Percentiles rank a stretch among this genome's conserved stretches.
These are phyloP conservation scores for Suricata suricatta DNA, from an alignment of 2,113 vertebrate species.

Conservation along the genomic window DNA sequence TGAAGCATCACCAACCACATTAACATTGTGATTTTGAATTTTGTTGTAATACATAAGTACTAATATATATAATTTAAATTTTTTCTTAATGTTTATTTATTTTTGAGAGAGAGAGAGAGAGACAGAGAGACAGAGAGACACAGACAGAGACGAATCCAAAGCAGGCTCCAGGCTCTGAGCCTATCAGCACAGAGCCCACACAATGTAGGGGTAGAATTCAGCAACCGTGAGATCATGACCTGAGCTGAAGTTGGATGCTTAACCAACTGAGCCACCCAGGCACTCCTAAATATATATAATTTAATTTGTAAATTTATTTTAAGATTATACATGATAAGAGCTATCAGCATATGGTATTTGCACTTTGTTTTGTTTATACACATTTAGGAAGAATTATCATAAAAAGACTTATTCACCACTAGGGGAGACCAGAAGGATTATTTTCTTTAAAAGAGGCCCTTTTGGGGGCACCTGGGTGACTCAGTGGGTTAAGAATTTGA, in stretches of 20 bases:
- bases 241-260: too few relatives aligned
- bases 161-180: too few relatives aligned
- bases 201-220: too few relatives aligned
- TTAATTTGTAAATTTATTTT: constrained; percentile 6
- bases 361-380: background rate
- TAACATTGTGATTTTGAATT: background rate
- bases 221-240: too few relatives aligned
- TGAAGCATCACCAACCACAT: background rate
- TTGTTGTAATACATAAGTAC: background rate
- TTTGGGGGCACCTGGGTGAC: background rate
- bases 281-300: background rate
- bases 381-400: background rate
- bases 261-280: too few relatives aligned
- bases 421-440: background rate
- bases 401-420: background rate
- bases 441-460: background rate
- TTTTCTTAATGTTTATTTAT: too few relatives aligned
- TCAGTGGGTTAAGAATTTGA: too few relatives aligned
- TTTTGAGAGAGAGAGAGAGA: too few relatives aligned
- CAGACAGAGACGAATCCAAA: too few relatives aligned
- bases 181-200: too few relatives aligned
- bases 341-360: background rate
- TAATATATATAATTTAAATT: background rate
- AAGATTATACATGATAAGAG: background rate
- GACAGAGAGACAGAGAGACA: too few relatives aligned